Base-by-base conservation (phyloP, 2,888 invertebrate genomes). In the Tetragnatha montana region DNA sequence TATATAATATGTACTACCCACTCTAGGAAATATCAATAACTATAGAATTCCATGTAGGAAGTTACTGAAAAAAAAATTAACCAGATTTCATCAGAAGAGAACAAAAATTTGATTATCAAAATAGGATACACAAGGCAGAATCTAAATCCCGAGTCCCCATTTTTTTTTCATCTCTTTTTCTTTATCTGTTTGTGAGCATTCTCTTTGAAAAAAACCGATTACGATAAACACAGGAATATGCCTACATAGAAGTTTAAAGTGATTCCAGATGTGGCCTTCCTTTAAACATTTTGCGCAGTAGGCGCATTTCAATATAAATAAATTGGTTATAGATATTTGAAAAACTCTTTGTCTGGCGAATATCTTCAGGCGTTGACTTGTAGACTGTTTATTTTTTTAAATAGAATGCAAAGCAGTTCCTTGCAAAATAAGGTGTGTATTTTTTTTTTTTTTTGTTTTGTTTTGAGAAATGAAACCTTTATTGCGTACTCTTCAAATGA, bases 141-240 rank as follows among this genome's bases (percentile, higher is more conserved):
- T 76, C 76, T 84, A 76, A 76, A 84, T 81, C 51, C 81, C 22
- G 35, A 76, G 69, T 69, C 17, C 12, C 60, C 17, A n/a, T n/a
- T n/a, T n/a, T 60, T 84, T 84, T 76, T 70, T 69, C 50, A 35
- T 69, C 70, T 47, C 49, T 47, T 49, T 84, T 78, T 22, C 19
- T 49, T 69, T 76, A 47, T 84, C 68, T 22, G 70, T 47, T 68
- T 6, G 60, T 60, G 69, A 47, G 75, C 14, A 76, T 47, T 68
- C 49, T 69, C 49, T 76, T 47, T 50, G 17, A 10, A 49, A 49
- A 84, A 76, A 84, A 76, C 70, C 69, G 84, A 78, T 84, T 84
- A 76, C 50, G 68, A 76, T 84, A 47, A 84, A 70, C 76, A 69
- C 76, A 75, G 68, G 49, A 50, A 73, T 81, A 81, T 81, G 81